These are phyloP conservation scores for Dendroctonus valens DNA, from an alignment of 1,140 invertebrate genomes.

Conservation along the genomic window DNA sequence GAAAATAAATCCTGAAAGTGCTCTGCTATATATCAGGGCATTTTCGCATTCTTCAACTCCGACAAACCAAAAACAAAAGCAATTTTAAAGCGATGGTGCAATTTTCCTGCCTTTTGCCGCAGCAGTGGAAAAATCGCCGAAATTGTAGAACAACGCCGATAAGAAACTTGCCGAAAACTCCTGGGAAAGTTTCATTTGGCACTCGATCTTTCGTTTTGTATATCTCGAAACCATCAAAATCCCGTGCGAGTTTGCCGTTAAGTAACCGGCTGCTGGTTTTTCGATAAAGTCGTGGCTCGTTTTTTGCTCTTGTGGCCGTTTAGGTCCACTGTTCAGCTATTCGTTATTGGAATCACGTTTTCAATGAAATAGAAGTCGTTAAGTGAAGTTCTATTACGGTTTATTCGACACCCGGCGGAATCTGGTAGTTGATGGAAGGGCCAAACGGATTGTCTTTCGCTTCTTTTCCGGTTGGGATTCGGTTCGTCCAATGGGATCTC, in stretches of 20 bases:
- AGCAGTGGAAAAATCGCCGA: too few relatives aligned
- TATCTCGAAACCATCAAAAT: neutral
- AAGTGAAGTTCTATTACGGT: slow-evolving; percentile 49
- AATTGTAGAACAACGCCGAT: too few relatives aligned
- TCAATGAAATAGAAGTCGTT: slow-evolving; percentile 50
- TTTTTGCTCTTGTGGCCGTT: neutral
- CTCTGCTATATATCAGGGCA: slow-evolving; percentile 6
- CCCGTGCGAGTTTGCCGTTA: neutral
- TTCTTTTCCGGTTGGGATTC: slow-evolving; percentile 4
- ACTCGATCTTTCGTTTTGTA: neutral
- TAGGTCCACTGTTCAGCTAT: slow-evolving; percentile 17
- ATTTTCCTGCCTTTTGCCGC: too few relatives aligned
- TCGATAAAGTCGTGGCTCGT: neutral
- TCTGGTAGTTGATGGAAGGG: slow-evolving; percentile 23
- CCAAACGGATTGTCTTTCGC: slow-evolving; percentile 18
- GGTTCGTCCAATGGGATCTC: slow-evolving; percentile 5
- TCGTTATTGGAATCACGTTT: slow-evolving; percentile 43
- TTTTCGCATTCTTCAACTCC: slow-evolving; percentile 7
- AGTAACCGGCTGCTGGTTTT: neutral
- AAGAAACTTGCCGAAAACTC: too few relatives aligned
- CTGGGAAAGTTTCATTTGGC: too few relatives aligned
- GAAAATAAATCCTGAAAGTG: slow-evolving; percentile 16
- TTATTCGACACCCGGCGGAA: slow-evolving; percentile 45
- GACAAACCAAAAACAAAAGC: slow-evolving; percentile 13
- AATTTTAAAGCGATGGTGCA: neutral